Evolutionary conservation across 1,140 invertebrate genomes (phyloP).

Genomic region (Cheumatopsyche charites): DNA sequence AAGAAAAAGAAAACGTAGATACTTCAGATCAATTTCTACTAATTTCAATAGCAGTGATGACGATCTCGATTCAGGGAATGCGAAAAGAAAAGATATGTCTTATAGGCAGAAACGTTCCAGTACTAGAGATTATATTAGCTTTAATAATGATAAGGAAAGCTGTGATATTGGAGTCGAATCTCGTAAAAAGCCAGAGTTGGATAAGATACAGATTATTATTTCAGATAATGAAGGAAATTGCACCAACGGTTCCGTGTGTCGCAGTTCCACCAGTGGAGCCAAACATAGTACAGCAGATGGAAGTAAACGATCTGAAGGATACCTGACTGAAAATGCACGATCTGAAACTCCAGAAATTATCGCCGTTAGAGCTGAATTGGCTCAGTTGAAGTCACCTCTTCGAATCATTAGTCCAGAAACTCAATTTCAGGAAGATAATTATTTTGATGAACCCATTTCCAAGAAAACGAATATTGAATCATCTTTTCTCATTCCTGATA

Average conservation of each 20-base stretch:
- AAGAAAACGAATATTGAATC: background rate
- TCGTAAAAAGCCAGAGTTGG: background rate
- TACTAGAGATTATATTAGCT: background rate
- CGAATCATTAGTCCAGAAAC: constrained; percentile 14
- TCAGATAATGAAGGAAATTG: constrained; percentile 51
- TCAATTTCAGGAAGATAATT: constrained; percentile 41
- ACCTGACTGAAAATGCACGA: constrained; percentile 35
- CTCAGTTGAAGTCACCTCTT: constrained; percentile 7
- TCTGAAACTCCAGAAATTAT: constrained; percentile 40
- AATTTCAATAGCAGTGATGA: constrained; percentile 18
- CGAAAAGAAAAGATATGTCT: background rate
- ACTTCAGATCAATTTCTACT: background rate
- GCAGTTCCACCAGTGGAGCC: constrained; percentile 29
- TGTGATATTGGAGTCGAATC: constrained; percentile 6
- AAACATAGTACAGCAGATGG: constrained; percentile 29
- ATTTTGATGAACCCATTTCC: constrained; percentile 23
- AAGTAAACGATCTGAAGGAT: constrained; percentile 35
- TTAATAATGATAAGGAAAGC: constrained; percentile 8
- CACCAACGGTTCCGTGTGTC: constrained; percentile 26
- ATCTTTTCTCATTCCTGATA: constrained; percentile 32
- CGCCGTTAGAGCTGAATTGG: constrained; percentile 20
- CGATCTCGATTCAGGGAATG: background rate
- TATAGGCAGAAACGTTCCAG: background rate
- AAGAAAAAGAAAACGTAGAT: constrained; percentile 12
- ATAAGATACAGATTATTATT: background rate